Conservation (phyloP, 2,113 vertebrate genomes). For the Bombycilla garrulus region DNA sequence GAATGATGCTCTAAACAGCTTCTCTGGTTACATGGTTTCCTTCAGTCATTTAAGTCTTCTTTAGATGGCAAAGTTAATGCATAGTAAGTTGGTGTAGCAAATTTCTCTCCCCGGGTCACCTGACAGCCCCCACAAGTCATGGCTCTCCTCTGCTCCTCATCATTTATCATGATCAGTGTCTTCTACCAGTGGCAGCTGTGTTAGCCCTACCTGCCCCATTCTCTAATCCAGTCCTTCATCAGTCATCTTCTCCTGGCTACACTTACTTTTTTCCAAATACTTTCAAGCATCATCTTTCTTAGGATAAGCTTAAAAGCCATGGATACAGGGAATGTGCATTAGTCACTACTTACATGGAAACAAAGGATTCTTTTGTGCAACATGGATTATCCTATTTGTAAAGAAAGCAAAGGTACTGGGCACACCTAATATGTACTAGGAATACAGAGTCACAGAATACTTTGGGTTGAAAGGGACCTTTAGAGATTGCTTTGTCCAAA, state of each 20-base stretch:
- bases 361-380: not conserved
- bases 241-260: not conserved
- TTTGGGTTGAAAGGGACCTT: not conserved
- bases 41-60: not conserved
- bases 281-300: not conserved
- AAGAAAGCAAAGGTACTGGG: not conserved
- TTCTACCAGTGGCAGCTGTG: not conserved
- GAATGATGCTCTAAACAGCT: not conserved
- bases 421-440: not conserved
- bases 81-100: not conserved
- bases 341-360: fast-evolving
- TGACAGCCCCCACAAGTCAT: not conserved
- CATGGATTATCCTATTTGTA: not conserved
- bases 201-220: not conserved
- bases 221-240: not conserved
- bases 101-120: not conserved
- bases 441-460: not conserved
- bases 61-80: not conserved
- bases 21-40: not conserved
- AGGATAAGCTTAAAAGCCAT: not conserved
- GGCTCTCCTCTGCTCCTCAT: not conserved
- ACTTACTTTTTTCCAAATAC: not conserved
- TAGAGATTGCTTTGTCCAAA: not conserved
- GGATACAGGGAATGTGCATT: not conserved
- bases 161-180: not conserved